Evolutionary conservation across 1,140 invertebrate species (phyloP), one percentile per base, ranked within the genome.

Genomic region (Drosophila funebris): DNA sequence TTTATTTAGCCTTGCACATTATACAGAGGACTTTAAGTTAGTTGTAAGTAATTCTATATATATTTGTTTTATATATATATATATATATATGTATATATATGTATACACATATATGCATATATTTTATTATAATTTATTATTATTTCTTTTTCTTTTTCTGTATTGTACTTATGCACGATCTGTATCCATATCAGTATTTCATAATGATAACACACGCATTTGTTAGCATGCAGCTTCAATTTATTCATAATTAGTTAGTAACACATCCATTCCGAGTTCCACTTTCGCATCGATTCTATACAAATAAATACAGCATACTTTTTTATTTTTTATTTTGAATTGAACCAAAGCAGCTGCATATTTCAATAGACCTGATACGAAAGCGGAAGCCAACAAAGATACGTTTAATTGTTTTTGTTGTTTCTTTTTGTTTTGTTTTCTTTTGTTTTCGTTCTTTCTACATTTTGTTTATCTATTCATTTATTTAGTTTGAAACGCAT

Each of bases 1-100:
- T 82, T 87, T 87, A 82, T 76, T 71, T 78, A 63, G 48, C 82
- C 77, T 73, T 66, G 77, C 77, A 81, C 75, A 75, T 78, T 75
- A 83, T 50, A 71, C 62, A 76, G 61, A 74, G 75, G 83, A 71
- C 75, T 74, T 82, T 67, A 77, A 85, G 71, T 82, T 87, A 82
- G 75, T 82, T 64, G 37, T 82, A 61, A 50, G 43, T 68, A 61
- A 72, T 62, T 29, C 14, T 74, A 53, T 39, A 39, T 52, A 43
- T 56, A 37, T 3, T n/a, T n/a, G n/a, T n/a, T n/a, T n/a, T n/a
- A 37, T 56, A 43, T 52, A 36, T 54, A 36, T 73, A 18, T 64
- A 63, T 44, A 41, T 60, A 33, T 58, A 36, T 37, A 46, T 67
- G 18, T n/a, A n/a, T n/a, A n/a, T n/a, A n/a, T n/a, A n/a, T n/a